Evolutionary conservation across 2,797 vertebrate genomes (phyloP).

Genomic region (Nothura maculosa): DNA sequence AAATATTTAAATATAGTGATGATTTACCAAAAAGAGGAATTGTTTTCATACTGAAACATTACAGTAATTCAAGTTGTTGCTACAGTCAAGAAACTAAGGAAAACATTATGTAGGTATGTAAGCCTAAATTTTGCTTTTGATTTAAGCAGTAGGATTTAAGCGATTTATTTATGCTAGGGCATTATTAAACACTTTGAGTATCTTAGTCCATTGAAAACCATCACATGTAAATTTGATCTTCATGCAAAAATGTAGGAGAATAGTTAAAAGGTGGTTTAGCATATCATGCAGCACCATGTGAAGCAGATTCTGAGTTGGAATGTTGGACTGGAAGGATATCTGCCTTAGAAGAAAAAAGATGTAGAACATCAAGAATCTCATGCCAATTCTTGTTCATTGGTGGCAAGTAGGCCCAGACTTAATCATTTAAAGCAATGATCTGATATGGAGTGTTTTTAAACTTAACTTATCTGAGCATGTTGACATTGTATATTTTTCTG

Average conservation of each 20-base stretch:
- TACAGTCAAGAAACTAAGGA: background rate
- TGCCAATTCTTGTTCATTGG: background rate
- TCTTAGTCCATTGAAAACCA: background rate
- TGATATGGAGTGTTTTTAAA: background rate
- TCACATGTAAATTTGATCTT: background rate
- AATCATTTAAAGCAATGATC: background rate
- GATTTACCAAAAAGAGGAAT: background rate
- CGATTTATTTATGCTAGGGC: background rate
- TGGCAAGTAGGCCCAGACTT: background rate
- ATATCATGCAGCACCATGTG: background rate
- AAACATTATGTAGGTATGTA: background rate
- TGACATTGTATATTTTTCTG: background rate
- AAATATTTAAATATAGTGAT: background rate
- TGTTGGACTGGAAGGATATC: background rate
- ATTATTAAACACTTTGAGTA: background rate
- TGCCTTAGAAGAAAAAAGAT: background rate
- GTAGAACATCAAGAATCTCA: fast-evolving
- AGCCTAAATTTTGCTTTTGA: background rate
- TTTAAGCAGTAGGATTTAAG: background rate
- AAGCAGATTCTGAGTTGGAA: background rate
- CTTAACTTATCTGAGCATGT: background rate
- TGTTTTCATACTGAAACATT: background rate
- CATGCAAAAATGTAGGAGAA: background rate
- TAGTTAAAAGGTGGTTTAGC: background rate
- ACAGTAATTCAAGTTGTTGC: background rate